A percentile compares a stretch with the other conserved stretches of the same genome.
Conservation (phyloP, 2,888 invertebrate genomes). For the Drosophila meridiana region DNA sequence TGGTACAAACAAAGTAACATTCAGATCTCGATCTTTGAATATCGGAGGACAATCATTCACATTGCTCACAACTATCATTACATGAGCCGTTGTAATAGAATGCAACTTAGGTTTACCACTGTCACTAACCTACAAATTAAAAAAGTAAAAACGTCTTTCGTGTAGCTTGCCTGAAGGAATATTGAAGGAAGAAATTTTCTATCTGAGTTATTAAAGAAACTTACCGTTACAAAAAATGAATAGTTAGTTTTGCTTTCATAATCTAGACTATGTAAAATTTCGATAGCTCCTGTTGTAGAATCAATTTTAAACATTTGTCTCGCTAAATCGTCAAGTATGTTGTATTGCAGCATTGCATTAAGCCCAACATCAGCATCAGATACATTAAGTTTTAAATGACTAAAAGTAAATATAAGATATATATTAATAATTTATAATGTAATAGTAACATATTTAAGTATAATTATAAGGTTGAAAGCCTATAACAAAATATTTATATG, state of each 20-base stretch:
- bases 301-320: slow-evolving; percentile 93
- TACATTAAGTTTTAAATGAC: slow-evolving; percentile 94
- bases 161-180: too few relatives aligned
- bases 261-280: slow-evolving; percentile 91
- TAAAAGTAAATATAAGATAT: slow-evolving; percentile 67
- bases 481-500: too few relatives aligned
- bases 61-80: slow-evolving; percentile 91
- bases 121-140: slow-evolving; percentile 88
- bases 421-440: too few relatives aligned
- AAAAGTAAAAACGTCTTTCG: too few relatives aligned
- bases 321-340: slow-evolving; percentile 92
- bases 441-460: too few relatives aligned
- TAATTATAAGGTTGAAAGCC: too few relatives aligned
- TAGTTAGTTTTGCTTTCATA: slow-evolving; percentile 90
- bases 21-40: slow-evolving; percentile 90
- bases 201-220: neutral
- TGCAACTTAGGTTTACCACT: slow-evolving; percentile 93
- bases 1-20: slow-evolving; percentile 92
- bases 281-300: slow-evolving; percentile 94
- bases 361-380: slow-evolving; percentile 94
- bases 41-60: slow-evolving; percentile 96
- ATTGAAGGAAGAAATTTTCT: neutral
- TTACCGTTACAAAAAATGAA: slow-evolving; percentile 92
- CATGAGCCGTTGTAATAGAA: slow-evolving; percentile 91
- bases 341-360: slow-evolving; percentile 93